Evolutionary conservation across 2,797 vertebrate species (phyloP), one percentile per base, ranked within the genome.

Genomic region (Lithobates pipiens): DNA sequence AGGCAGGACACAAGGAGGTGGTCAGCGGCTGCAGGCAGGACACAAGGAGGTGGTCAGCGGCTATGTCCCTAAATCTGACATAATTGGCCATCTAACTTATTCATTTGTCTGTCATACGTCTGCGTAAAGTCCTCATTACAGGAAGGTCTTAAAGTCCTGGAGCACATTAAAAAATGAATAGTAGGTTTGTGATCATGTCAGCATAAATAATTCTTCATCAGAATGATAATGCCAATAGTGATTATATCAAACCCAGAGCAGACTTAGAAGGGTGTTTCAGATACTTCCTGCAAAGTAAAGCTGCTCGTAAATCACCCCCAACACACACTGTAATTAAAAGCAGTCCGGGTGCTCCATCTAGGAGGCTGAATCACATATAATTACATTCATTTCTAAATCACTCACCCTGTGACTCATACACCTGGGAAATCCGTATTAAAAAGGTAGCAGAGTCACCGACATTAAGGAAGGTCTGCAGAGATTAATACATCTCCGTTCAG

Each of bases 311-410:
- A 86, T 73, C 70, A n/a, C 44, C 42, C 57, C 32, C 23, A 61
- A 69, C 42, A 39, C 73, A 71, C 13, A 57, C 68, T 46, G 44
- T 83, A 86, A 86, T 86, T 86, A 86, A 68, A 32, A 21, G 46
- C 69, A 23, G 69, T 42, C 25, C 70, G 4, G 57, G 16, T 65
- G 63, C 61, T 67, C 68, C 50, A 71, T 72, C 50, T 15, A 70
- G 57, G 80, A 82, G 80, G 74, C 82, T 86, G 85, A 83, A 86
- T 82, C 85, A 86, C n/a, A 57, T 18, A 34, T 76, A 85, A 76
- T 85, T 81, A 42, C 13, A 76, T 81, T 76, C 29, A 85, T 75
- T 80, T 76, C 61, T 74, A 74, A 68, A 85, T 85, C 77, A 70
- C 57, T 85, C 36, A 46, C 54, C 70, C 76, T 69, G 61, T 61